A percentile compares a stretch with the other conserved stretches of the same genome.
phyloP scores from a whole-genome alignment of 2,888 invertebrate genomes.

The Cataglyphis cursor region DNA sequence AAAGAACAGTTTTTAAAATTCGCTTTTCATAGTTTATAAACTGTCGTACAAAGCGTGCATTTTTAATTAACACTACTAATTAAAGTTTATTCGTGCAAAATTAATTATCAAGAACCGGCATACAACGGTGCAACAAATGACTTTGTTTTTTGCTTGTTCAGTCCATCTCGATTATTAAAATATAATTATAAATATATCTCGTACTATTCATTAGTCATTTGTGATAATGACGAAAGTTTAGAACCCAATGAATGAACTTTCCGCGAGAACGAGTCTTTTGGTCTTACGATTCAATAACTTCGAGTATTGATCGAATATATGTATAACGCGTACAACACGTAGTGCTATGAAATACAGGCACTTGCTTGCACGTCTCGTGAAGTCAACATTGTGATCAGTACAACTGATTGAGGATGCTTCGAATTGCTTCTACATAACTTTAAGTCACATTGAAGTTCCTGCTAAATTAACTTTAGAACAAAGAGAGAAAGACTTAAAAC shows the following conservation, averaged over 20 bases:
- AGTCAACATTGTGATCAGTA: constrained; percentile 37
- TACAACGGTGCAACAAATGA: constrained; percentile 23
- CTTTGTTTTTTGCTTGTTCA: not conserved
- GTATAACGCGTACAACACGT: constrained; percentile 6
- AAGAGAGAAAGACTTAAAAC: not conserved
- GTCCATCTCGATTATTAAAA: not conserved
- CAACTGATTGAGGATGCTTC: constrained; percentile 9
- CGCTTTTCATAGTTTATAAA: not conserved
- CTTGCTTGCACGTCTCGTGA: constrained; percentile 2
- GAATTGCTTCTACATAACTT: constrained; percentile 30
- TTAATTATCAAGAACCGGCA: not conserved
- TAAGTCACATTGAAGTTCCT: not conserved
- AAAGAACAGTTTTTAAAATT: constrained; percentile 15
- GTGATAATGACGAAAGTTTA: constrained; percentile 66
- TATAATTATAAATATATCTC: constrained; percentile 21
- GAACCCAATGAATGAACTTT: constrained; percentile 37
- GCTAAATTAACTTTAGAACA: not conserved
- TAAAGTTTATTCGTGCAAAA: constrained; percentile 2
- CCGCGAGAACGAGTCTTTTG: constrained; percentile 39
- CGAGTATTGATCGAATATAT: constrained; percentile 53
- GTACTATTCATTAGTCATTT: constrained; percentile 39
- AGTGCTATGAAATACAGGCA: constrained; percentile 16
- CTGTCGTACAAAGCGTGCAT: constrained; percentile 8
- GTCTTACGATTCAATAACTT: constrained; percentile 41
- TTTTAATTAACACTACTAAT: constrained; percentile 34